Conservation (phyloP, 2,888 invertebrate genomes). For the Melinaea marsaeus region DNA sequence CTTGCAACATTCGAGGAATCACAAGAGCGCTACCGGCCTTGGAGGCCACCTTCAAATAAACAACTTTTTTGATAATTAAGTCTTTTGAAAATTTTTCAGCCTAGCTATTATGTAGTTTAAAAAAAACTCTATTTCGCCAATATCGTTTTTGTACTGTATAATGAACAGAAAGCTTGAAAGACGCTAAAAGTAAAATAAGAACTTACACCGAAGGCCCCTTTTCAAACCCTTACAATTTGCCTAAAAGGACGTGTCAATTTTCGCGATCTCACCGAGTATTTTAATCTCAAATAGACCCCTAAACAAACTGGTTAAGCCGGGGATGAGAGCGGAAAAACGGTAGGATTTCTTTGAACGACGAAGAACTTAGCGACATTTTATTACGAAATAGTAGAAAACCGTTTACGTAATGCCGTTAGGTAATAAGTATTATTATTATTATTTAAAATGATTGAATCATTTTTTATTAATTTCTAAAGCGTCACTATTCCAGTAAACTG, state of each 20-base stretch:
- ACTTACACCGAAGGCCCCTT: not conserved
- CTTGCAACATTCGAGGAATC: no score
- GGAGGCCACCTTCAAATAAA: no score
- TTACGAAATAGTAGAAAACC: not conserved
- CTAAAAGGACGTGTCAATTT: conserved; percentile 29
- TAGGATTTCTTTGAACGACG: conserved; percentile 2
- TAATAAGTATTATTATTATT: no score
- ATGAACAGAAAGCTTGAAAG: conserved; percentile 1
- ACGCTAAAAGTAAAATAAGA: not conserved
- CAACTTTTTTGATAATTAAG: not conserved
- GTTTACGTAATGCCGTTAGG: not conserved
- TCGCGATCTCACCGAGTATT: conserved; percentile 23
- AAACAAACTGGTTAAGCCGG: conserved; percentile 13
- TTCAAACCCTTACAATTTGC: conserved; percentile 25
- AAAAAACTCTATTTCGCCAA: not conserved
- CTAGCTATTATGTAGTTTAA: not conserved
- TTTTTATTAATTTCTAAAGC: no score
- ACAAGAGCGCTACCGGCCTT: no score
- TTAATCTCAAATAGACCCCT: conserved; percentile 25
- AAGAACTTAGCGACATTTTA: not conserved
- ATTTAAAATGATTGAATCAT: no score
- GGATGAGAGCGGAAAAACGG: conserved; percentile 4
- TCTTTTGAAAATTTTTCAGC: not conserved
- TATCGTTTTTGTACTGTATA: not conserved
- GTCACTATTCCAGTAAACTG: no score